Evolutionary conservation across 2,888 invertebrate genomes (phyloP), one percentile per base, ranked within the genome.

Genomic region (Amphipyra tragopoginis): DNA sequence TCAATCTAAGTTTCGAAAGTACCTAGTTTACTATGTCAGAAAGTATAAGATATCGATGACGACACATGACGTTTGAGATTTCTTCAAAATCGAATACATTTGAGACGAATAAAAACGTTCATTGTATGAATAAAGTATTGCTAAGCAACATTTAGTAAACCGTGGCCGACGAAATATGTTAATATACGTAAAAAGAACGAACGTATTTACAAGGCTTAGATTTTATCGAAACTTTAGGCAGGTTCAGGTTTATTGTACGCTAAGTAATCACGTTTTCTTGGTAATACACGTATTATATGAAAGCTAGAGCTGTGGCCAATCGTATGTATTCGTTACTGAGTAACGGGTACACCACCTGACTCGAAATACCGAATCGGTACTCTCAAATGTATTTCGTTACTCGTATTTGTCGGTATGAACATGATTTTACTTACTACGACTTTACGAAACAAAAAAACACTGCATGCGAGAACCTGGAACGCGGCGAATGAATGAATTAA

Each of bases 1-100:
- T 29, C 43, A 56, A 71, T 64, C 59, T 51, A 13, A 40, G 48
- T 66, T 60, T 69, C 48, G 73, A 72, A 72, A 69, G 55, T 66
- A 33, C 58, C 33, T 51, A 55, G 51, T 48, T 66, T 33, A 62
- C 44, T 59, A 53, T 66, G 76, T 53, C 66, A 58, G 57, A 51
- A 56, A 21, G 1, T 21, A 3, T 3, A 21, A 21, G 21, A 21
- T 21, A 21, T 21, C 21, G 21, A 21, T 21, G 21, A 21, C 21
- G 21, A 21, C 21, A 21, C 42, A 51, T 70, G 48, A 56, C 34
- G 48, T 50, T 47, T 36, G n/a, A 5, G 39, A 52, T 56, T 56
- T 48, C 21, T 56, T 52, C n/a, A 42, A n/a, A 26, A 52, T 13
- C 29, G 1, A 63, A 36, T 45, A 5, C 7, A 15, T 21, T 21